These are phyloP conservation scores for Pristionchus entomophagus DNA, from an alignment of 2,888 invertebrate species.

Conservation along the genomic window DNA sequence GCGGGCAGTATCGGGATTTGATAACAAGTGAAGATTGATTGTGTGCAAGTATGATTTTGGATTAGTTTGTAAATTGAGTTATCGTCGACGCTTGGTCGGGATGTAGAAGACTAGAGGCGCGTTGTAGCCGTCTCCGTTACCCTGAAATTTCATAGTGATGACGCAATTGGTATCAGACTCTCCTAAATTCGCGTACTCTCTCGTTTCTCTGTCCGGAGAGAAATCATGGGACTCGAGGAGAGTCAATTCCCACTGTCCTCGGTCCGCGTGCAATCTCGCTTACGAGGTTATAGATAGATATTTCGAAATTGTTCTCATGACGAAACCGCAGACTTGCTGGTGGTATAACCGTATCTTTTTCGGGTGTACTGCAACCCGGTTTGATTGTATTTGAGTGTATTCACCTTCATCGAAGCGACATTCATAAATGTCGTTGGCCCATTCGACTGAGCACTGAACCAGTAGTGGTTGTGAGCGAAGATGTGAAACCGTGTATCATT, in stretches of 20 bases:
- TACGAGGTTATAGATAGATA: neutral
- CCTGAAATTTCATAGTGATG: neutral
- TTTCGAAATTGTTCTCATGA: constrained; percentile 4
- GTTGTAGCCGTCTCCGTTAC: neutral
- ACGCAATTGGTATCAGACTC: too few species aligned
- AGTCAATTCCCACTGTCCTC: neutral
- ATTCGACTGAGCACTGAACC: constrained; percentile 73
- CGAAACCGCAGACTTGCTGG: constrained; percentile 2
- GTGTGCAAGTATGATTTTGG: too few species aligned
- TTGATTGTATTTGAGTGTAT: neutral
- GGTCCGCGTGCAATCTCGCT: constrained; percentile 13
- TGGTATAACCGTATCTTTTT: neutral
- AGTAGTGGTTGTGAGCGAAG: constrained; percentile 90
- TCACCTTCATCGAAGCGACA: constrained; percentile 77
- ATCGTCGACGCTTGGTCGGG: neutral
- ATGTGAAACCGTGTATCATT: constrained; percentile 86
- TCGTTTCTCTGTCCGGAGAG: too few species aligned
- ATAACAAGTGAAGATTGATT: too few species aligned
- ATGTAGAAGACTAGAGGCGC: constrained; percentile 15
- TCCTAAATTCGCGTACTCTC: too few species aligned
- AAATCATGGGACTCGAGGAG: too few species aligned
- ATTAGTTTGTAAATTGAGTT: neutral
- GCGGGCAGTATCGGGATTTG: too few species aligned
- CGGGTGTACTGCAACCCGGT: neutral
- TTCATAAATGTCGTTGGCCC: constrained; percentile 85